Base-by-base conservation (phyloP, 2,797 vertebrate genomes). In the Cossypha heuglini region DNA sequence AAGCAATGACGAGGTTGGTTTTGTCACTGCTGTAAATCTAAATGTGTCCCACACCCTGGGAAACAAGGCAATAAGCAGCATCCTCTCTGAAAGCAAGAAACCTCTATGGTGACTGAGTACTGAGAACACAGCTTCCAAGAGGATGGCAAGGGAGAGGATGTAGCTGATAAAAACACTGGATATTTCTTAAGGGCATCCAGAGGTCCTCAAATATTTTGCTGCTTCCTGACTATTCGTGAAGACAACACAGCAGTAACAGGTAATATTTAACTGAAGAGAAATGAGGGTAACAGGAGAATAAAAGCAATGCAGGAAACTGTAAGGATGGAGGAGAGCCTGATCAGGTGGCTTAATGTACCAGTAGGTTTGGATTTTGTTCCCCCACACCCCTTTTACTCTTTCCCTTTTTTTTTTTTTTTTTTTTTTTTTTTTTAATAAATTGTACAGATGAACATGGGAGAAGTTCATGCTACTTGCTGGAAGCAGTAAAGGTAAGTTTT, bases 381-480 rank as follows among this genome's bases (percentile, higher is more conserved):
- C 38, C 51, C 69, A 72, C 57, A 91, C 6, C 16, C 33, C 77
- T 40, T 88, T 83, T 63, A 55, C 33, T 86, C 45, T 73, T 80
- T 66, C n/a, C 3, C 83, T 28, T 66, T 35, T 51, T 37, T 11
- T 51, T 37, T 37, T 35, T 33, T 11, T 51, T 37, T 37, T 35
- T 33, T 49, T 92, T 42, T 18, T 40, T 78, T 95, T 85, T 93
- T 88, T 96, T 66, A 97, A 97, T 97, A 97, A 98, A 97, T 97
- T 96, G 88, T 96, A 98, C 91, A 96, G 96, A 97, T 97, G 97
- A 98, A 98, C 92, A 97, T 92, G 90, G 78, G 94, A 97, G 95
- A 97, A 97, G 97, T 98, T 97, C 98, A 98, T 98, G 98, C 98
- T 98, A 98, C 98, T 98, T 97, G 97, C 97, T 98, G 97, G 95